Evolutionary conservation across 2,888 invertebrate species (phyloP), one percentile per base, ranked within the genome.

Genomic region (Phalera bucephala): DNA sequence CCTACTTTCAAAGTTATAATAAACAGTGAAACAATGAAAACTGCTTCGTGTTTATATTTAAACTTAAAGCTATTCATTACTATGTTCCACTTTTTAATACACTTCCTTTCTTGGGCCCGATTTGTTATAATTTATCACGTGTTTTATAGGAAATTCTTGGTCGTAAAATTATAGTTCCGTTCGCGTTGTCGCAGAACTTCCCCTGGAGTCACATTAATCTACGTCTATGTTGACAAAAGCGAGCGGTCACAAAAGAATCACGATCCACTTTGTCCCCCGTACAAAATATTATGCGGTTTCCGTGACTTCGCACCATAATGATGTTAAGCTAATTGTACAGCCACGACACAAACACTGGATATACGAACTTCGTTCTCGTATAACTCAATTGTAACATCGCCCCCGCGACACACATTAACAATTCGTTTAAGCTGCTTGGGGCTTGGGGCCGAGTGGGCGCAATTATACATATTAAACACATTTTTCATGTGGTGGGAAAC

Each of bases 171-270:
- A 40, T 46, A 46, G 55, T 58, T 56, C 26, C 30, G 45, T 38
- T 30, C 40, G 31, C 35, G 40, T 40, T 53, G 40, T 40, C 27
- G 34, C 40, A 36, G 38, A 47, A 62, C 32, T 56, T 54, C 33
- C 13, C 29, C 38, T 45, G 26, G n/a, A 44, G 28, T 14, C 36
- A 49, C 73, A 80, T 82, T 76, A 78, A 79, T 84, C 77, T 74
- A 66, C 64, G 75, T 80, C 76, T 32, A 21, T 52, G 40, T 53
- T 59, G 61, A 80, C 75, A 82, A 80, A 67, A 76, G 74, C 71
- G 56, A 58, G 50, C 52, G 46, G 45, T 44, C 50, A 80, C 74
- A 80, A 80, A 77, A 66, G 72, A 69, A 54, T 59, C 55, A 53
- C 49, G 52, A 39, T 51, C 52, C 49, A 49, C 51, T 52, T 60